Evolutionary conservation across 2,113 vertebrate species (phyloP).

Genomic region (Carollia perspicillata): DNA sequence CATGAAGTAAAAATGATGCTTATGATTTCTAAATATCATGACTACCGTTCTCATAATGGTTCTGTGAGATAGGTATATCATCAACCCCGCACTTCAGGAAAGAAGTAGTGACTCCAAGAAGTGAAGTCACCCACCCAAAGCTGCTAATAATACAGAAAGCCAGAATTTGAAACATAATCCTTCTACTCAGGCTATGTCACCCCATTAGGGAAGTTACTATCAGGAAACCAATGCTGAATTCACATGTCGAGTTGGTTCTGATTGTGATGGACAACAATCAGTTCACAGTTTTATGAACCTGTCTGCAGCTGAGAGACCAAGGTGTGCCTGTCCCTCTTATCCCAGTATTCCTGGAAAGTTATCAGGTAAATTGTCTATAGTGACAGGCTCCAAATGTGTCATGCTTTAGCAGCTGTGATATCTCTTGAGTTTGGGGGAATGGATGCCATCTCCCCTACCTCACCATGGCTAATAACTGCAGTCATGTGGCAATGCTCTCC

Average conservation of each 20-base stretch:
- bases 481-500: not conserved
- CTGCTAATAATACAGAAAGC: not conserved
- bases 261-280: accelerated
- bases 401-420: not conserved
- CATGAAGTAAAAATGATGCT: not conserved
- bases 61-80: not conserved
- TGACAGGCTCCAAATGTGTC: not conserved
- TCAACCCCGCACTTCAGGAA: not conserved
- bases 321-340: not conserved
- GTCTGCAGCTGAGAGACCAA: not conserved
- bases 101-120: not conserved
- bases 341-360: not conserved
- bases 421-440: not conserved
- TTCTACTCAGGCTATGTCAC: not conserved
- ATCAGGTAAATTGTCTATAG: not conserved
- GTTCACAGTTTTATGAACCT: not conserved
- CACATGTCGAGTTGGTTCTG: not conserved
- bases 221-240: not conserved
- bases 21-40: not conserved
- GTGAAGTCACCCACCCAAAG: not conserved
- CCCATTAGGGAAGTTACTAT: not conserved
- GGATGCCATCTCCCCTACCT: not conserved
- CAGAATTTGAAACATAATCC: not conserved
- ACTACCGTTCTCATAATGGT: not conserved
- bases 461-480: not conserved